These are phyloP conservation scores for Phylloscopus whistleri DNA, from an alignment of 2,113 vertebrate species.

Conservation along the genomic window DNA sequence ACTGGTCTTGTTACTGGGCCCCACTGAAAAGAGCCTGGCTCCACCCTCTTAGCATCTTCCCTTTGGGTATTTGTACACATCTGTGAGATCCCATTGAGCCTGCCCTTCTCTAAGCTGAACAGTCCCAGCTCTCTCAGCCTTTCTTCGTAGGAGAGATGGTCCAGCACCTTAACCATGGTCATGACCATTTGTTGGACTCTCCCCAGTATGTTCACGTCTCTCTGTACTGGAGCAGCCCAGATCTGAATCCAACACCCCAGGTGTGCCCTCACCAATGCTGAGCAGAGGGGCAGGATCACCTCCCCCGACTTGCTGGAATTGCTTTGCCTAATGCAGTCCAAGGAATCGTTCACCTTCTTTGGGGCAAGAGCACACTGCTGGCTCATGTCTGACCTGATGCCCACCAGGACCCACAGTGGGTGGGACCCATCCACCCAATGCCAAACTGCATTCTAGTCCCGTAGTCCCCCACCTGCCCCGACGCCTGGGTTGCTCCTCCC, in stretches of 20 bases:
- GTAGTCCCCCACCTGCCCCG: too few species aligned
- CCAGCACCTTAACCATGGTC: not conserved
- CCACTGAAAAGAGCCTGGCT: not conserved
- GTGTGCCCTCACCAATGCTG: not conserved
- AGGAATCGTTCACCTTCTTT: not conserved
- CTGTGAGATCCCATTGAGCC: not conserved
- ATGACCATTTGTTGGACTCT: not conserved
- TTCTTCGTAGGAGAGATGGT: not conserved
- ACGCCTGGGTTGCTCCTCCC: not conserved
- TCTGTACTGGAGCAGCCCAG: not conserved
- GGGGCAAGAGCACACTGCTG: fast-evolving
- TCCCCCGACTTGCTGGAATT: not conserved
- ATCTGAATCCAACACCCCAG: not conserved
- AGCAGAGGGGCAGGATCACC: not conserved
- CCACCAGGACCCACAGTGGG: not conserved
- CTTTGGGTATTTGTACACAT: not conserved
- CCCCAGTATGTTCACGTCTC: not conserved
- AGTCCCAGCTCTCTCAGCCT: not conserved
- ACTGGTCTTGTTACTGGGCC: not conserved
- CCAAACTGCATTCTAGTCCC: not conserved
- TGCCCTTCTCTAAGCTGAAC: not conserved
- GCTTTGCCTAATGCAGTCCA: not conserved
- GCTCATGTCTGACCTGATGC: not conserved
- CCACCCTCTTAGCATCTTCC: not conserved
- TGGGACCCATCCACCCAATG: not conserved